These are phyloP conservation scores for Anoplolepis gracilipes DNA, from an alignment of 1,140 invertebrate genomes.

Conservation along the genomic window DNA sequence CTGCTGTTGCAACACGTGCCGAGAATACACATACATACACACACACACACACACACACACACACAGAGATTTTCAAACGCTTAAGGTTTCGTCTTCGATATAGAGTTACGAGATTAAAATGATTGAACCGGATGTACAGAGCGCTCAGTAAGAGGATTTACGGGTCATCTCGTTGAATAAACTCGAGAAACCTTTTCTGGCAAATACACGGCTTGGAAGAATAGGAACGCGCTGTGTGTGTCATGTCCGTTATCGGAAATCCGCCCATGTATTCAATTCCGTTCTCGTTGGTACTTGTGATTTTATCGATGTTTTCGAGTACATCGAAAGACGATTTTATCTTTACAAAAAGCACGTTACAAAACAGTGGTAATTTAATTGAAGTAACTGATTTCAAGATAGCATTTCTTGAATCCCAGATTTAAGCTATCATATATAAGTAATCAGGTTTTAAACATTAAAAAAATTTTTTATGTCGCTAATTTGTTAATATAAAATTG, in stretches of 20 bases:
- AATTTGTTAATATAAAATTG: too few species aligned
- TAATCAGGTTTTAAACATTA: too few species aligned
- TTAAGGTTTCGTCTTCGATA: slow-evolving; percentile 57
- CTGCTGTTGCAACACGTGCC: slow-evolving; percentile 46
- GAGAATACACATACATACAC: too few species aligned
- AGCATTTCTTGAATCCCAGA: too few species aligned
- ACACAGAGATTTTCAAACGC: slow-evolving; percentile 54
- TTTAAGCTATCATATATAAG: too few species aligned
- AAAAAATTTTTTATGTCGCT: too few species aligned
- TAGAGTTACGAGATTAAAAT: slow-evolving; percentile 67
- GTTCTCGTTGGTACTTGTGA: not conserved
- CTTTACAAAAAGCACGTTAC: not conserved
- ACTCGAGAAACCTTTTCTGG: slow-evolving; percentile 61
- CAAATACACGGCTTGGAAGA: slow-evolving; percentile 44
- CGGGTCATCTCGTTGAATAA: slow-evolving; percentile 69
- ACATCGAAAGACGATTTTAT: slow-evolving; percentile 28
- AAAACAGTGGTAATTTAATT: not conserved
- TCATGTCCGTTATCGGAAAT: slow-evolving; percentile 16
- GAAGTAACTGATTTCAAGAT: not conserved
- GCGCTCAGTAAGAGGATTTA: slow-evolving; percentile 68
- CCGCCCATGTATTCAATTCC: not conserved
- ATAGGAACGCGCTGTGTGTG: not conserved
- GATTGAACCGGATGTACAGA: slow-evolving; percentile 66
- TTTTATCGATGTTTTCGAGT: slow-evolving; percentile 26
- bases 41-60: not conserved